These are phyloP conservation scores for Nesogale talazaci DNA, from an alignment of 2,113 vertebrate species.

Conservation along the genomic window DNA sequence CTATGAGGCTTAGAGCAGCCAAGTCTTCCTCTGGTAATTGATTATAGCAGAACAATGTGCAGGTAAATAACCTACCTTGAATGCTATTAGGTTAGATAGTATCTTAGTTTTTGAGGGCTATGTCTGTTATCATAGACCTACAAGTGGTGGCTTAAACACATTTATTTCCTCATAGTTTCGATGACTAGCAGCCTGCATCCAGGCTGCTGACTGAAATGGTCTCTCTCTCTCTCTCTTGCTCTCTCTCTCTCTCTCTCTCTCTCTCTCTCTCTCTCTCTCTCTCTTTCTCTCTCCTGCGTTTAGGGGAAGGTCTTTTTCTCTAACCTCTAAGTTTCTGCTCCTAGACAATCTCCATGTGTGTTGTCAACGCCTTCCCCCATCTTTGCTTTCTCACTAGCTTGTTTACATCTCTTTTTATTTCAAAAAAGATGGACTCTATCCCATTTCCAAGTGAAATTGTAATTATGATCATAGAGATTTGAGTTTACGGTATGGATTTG, in stretches of 20 bases:
- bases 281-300: too few relatives aligned
- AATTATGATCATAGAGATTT: too few relatives aligned
- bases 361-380: not conserved
- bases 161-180: not conserved
- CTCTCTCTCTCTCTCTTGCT: not conserved
- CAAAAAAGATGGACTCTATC: not conserved
- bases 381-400: not conserved
- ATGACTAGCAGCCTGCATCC: not conserved
- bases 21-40: not conserved
- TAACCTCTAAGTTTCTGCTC: not conserved
- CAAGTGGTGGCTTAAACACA: not conserved
- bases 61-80: slow-evolving; percentile 37
- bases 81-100: not conserved
- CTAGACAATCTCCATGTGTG: not conserved
- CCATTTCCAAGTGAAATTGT: too few relatives aligned
- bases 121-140: not conserved
- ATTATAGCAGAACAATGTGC: not conserved
- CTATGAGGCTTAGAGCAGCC: not conserved
- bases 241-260: too few relatives aligned
- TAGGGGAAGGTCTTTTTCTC: not conserved
- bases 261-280: too few relatives aligned
- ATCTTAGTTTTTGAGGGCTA: not conserved
- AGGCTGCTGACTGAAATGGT: not conserved
- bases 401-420: not conserved
- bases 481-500: too few relatives aligned